Conservation (phyloP, 2,113 vertebrate genomes). For the Melanerpes aurifrons region DNA sequence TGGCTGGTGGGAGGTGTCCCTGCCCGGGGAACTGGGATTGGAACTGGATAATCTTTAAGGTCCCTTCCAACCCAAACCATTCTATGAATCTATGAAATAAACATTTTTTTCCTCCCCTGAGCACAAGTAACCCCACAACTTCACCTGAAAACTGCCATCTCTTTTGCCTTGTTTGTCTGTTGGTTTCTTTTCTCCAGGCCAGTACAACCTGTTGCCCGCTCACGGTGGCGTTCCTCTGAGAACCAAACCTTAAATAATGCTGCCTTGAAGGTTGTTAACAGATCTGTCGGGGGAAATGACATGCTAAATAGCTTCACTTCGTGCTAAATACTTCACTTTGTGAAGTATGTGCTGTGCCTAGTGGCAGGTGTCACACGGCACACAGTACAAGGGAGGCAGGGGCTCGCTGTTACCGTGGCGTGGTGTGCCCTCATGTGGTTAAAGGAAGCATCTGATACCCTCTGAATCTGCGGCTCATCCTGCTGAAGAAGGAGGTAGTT, state of each 20-base stretch:
- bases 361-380: not conserved
- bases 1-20: too few species aligned
- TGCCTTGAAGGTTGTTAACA: not conserved
- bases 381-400: not conserved
- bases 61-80: too few species aligned
- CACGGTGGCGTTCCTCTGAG: not conserved
- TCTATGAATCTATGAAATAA: too few species aligned
- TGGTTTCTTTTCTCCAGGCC: fast-evolving
- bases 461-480: not conserved
- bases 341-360: not conserved
- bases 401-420: not conserved
- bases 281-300: too few species aligned
- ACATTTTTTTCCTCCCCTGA: fast-evolving
- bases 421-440: slow-evolving; percentile 62
- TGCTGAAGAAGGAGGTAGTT: not conserved
- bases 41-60: too few species aligned
- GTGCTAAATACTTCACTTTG: too few species aligned
- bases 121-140: not conserved
- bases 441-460: not conserved
- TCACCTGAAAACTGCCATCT: not conserved
- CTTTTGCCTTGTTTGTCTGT: too few species aligned
- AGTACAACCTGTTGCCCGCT: not conserved
- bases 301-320: too few species aligned
- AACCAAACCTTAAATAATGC: not conserved
- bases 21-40: too few species aligned